Conservation (phyloP, 2,113 vertebrate species). For the Nothoprocta perdicaria region DNA sequence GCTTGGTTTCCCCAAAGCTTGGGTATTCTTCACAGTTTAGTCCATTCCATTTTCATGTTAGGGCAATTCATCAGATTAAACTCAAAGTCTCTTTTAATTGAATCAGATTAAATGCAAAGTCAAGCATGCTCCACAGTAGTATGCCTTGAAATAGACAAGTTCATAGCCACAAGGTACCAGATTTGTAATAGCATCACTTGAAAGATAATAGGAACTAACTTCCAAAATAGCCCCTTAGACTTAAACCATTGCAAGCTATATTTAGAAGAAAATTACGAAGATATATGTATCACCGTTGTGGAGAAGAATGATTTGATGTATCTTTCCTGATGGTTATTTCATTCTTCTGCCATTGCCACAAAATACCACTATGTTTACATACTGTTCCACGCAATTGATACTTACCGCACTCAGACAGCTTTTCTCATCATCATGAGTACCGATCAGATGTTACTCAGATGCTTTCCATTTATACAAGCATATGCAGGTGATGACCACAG, state of each 20-base stretch:
- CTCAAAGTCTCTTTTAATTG: background rate
- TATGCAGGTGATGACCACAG: background rate
- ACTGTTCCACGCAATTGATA: background rate
- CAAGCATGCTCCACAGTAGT: fast-evolving
- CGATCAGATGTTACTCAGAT: background rate
- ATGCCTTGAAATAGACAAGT: background rate
- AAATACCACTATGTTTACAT: background rate
- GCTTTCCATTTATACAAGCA: background rate
- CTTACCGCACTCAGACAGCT: background rate
- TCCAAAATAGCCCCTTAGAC: background rate
- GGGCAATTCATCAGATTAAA: background rate
- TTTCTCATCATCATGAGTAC: background rate
- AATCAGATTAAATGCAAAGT: background rate
- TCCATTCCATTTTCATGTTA: background rate
- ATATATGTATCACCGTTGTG: background rate
- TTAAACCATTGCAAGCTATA: background rate
- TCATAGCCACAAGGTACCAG: background rate
- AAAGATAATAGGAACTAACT: background rate
- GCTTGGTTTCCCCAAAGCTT: background rate
- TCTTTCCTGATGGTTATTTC: background rate
- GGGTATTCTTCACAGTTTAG: background rate
- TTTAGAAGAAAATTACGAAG: background rate
- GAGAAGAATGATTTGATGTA: background rate
- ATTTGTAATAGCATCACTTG: background rate
- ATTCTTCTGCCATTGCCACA: background rate